phyloP scores from a whole-genome alignment of 2,888 invertebrate genomes.

The Biston betularia region DNA sequence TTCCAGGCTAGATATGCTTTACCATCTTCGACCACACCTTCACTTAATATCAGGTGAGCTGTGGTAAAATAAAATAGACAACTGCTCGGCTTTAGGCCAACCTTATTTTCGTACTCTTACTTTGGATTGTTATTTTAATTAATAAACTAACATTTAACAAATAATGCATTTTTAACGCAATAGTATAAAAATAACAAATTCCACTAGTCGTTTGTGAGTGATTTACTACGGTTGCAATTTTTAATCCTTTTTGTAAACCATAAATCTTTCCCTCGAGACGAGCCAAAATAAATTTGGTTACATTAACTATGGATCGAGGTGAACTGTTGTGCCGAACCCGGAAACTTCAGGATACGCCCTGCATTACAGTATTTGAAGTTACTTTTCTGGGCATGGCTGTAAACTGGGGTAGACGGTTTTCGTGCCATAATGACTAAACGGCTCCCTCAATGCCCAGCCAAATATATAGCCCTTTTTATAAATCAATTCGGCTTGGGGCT shows the following conservation, averaged over 20 bases:
- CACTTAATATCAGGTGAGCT: too few relatives aligned
- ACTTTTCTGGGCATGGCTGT: background rate
- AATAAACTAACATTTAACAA: too few relatives aligned
- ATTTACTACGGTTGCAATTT: conserved; percentile 4
- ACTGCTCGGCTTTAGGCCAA: background rate
- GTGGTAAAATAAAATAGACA: too few relatives aligned
- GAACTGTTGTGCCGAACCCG: conserved; percentile 14
- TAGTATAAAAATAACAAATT: background rate
- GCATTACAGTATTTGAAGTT: background rate
- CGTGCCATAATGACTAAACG: too few relatives aligned
- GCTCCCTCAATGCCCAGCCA: too few relatives aligned
- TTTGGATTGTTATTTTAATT: too few relatives aligned
- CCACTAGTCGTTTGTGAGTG: background rate
- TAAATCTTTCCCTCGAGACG: conserved; percentile 24
- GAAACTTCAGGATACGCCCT: conserved; percentile 4
- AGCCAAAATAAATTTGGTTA: conserved; percentile 27
- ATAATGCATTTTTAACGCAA: background rate
- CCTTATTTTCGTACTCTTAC: too few relatives aligned
- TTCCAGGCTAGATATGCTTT: too few relatives aligned
- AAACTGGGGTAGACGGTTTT: too few relatives aligned
- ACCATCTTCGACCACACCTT: too few relatives aligned
- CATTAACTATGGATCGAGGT: conserved; percentile 29
- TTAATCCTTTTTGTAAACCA: conserved; percentile 16
- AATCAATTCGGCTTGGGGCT: too few relatives aligned
- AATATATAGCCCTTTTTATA: too few relatives aligned